Conservation (phyloP, 2,888 invertebrate genomes). For the Sceliomorpha sp. region DNA sequence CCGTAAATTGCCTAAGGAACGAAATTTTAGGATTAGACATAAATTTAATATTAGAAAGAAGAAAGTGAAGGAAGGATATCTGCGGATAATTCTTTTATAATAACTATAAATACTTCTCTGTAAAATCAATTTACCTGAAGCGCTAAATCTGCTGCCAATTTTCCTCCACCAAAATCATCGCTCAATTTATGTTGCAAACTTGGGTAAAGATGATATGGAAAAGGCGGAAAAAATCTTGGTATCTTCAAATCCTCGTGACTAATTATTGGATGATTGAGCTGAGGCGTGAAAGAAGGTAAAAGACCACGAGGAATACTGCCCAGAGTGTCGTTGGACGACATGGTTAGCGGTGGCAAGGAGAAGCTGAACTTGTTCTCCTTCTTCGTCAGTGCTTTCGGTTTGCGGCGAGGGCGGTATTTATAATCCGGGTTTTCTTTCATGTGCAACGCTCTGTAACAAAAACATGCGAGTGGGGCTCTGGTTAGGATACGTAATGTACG, state of each 20-base stretch:
- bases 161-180: conserved; percentile 81
- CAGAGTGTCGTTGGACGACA: conserved; percentile 74
- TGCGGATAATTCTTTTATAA: too few species aligned
- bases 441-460: conserved; percentile 88
- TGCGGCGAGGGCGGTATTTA: conserved; percentile 93
- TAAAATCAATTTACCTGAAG: too few species aligned
- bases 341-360: conserved; percentile 82
- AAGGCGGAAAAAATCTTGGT: conserved; percentile 86
- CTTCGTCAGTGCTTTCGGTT: conserved; percentile 92
- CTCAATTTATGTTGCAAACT: conserved; percentile 81
- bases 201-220: conserved; percentile 87
- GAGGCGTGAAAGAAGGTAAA: conserved; percentile 80
- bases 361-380: conserved; percentile 89
- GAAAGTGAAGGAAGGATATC: too few species aligned
- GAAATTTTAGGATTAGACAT: neutral
- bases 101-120: neutral
- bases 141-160: conserved; percentile 87
- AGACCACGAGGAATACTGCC: conserved; percentile 72
- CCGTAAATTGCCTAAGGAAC: conserved; percentile 82
- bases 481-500: neutral
- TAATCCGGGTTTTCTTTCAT: conserved; percentile 97
- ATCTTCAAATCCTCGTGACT: conserved; percentile 84
- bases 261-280: conserved; percentile 67
- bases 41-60: neutral
- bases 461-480: conserved; percentile 20